phyloP scores from a whole-genome alignment of 2,888 invertebrate species.

The Ochropleura leucogaster region DNA sequence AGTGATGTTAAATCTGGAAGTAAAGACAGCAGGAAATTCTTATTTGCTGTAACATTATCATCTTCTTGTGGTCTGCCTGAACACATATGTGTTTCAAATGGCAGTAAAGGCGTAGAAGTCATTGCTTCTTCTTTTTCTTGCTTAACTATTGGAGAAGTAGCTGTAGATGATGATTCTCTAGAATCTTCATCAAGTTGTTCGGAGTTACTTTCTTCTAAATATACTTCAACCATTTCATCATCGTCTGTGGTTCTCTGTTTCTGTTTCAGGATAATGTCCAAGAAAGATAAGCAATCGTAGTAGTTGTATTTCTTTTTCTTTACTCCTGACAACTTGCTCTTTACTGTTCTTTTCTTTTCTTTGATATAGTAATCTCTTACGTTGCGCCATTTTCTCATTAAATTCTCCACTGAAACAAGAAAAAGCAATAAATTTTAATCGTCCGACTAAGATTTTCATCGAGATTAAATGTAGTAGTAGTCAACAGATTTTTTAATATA shows the following conservation, averaged over 20 bases:
- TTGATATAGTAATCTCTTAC: conserved; percentile 60
- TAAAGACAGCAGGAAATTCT: conserved; percentile 52
- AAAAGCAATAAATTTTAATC: not conserved
- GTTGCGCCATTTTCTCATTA: conserved; percentile 59
- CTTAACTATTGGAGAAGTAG: not conserved
- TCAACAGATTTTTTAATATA: not conserved
- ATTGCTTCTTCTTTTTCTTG: conserved; percentile 29
- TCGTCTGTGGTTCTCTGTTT: not conserved
- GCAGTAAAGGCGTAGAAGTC: not conserved
- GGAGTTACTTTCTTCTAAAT: conserved; percentile 28
- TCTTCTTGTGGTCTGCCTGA: conserved; percentile 6
- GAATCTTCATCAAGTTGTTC: conserved; percentile 12
- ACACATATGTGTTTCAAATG: conserved; percentile 24
- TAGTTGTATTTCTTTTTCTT: conserved; percentile 44
- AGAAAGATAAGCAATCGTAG: conserved; percentile 39
- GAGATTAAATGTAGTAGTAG: not conserved
- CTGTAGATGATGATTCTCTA: conserved; percentile 5
- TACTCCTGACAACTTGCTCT: not conserved
- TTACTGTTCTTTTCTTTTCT: conserved; percentile 31
- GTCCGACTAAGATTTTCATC: no score
- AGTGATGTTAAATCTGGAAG: conserved; percentile 54
- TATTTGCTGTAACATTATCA: conserved; percentile 36
- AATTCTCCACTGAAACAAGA: conserved; percentile 45
- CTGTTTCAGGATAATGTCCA: conserved; percentile 30
- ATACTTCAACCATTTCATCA: conserved; percentile 18